Conservation (phyloP, 2,797 vertebrate genomes). For the Melanotaenia nigrans region DNA sequence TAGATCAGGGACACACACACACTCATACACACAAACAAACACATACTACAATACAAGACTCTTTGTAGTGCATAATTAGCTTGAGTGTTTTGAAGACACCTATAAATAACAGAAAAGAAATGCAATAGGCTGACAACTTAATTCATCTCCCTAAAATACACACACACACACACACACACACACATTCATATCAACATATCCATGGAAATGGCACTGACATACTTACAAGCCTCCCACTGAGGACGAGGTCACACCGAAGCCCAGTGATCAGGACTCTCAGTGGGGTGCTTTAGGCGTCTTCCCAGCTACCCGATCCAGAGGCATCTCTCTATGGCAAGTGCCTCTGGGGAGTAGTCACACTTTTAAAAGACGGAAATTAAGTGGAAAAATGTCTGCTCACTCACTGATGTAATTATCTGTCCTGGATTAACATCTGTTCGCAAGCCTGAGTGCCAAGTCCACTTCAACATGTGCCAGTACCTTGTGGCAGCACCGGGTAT, state of each 20-base stretch:
- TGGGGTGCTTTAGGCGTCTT: constrained; percentile 67
- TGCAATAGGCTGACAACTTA: constrained; percentile 47
- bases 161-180: constrained; percentile 5
- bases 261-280: constrained; percentile 67
- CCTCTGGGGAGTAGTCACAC: constrained; percentile 81
- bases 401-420: constrained; percentile 89
- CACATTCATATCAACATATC: constrained; percentile 35
- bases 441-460: constrained; percentile 79
- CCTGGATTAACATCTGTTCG: constrained; percentile 89
- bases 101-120: constrained; percentile 54
- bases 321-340: constrained; percentile 64
- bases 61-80: constrained; percentile 42
- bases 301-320: constrained; percentile 70
- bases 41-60: constrained; percentile 14
- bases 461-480: constrained; percentile 80
- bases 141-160: constrained; percentile 14
- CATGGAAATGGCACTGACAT: constrained; percentile 48
- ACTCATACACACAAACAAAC: neutral
- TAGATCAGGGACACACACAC: too few relatives aligned
- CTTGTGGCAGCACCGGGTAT: constrained; percentile 70
- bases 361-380: constrained; percentile 87
- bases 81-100: constrained; percentile 34
- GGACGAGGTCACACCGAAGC: constrained; percentile 66
- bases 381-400: constrained; percentile 87
- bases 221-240: constrained; percentile 57